A percentile compares a stretch with the other conserved stretches of the same genome.
Conservation (phyloP, 2,797 vertebrate species). For the Poecilia picta region DNA sequence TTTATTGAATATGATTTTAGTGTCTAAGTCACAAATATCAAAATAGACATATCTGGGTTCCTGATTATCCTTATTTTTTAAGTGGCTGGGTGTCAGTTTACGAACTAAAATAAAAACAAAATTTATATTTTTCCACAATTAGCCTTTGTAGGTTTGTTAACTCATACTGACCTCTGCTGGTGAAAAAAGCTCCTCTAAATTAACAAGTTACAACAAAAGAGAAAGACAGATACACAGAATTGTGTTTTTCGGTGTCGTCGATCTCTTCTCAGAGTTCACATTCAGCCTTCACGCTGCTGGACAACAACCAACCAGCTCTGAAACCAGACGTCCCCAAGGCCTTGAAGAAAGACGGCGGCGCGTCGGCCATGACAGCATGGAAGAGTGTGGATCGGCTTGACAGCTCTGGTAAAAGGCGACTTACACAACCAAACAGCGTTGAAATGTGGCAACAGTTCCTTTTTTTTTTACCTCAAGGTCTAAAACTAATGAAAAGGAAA, state of each 20-base stretch:
- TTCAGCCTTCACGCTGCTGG: constrained; percentile 70
- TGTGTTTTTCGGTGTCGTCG: not conserved
- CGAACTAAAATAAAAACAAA: not conserved
- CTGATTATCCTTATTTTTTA: not conserved
- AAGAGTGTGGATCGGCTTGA: constrained; percentile 88
- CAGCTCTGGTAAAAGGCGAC: constrained; percentile 81
- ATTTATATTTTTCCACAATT: not conserved
- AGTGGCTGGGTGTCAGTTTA: not conserved
- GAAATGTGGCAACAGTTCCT: not conserved
- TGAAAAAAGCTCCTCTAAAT: not conserved
- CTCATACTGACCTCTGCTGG: constrained; percentile 56
- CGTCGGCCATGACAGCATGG: constrained; percentile 81
- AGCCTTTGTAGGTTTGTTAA: not conserved
- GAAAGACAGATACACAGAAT: not conserved
- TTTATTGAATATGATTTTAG: not conserved
- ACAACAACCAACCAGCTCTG: constrained; percentile 44
- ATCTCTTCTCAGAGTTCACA: constrained; percentile 65
- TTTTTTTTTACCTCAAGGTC: not conserved
- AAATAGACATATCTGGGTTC: not conserved
- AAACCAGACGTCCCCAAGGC: constrained; percentile 31
- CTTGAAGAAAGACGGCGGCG: constrained; percentile 67
- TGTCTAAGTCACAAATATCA: not conserved
- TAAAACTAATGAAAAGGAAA: not conserved
- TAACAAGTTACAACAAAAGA: not conserved
- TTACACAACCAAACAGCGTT: not conserved